Evolutionary conservation across 1,140 invertebrate genomes (phyloP).

Genomic region (Trachelipus rathkii): DNA sequence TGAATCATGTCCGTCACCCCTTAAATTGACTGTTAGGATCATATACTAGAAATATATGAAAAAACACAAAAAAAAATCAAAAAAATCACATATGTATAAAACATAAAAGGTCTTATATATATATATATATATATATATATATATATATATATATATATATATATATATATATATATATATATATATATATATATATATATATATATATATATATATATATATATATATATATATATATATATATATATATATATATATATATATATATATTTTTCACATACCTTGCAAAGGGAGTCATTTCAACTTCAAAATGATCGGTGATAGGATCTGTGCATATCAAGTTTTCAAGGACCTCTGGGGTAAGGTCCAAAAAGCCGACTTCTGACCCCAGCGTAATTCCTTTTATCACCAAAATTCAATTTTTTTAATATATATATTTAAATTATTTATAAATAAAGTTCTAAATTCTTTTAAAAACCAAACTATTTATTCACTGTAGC

Average conservation of each 20-base stretch:
- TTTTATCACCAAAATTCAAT: not conserved
- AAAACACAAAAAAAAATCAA: too few relatives aligned
- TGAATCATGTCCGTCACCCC: too few relatives aligned
- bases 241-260: not conserved
- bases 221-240: slow-evolving; percentile 13
- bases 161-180: slow-evolving; percentile 10
- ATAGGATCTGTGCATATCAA: not conserved
- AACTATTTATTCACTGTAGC: too few relatives aligned
- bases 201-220: slow-evolving; percentile 9
- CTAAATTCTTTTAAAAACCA: too few relatives aligned
- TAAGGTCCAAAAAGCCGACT: not conserved
- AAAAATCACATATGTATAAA: too few relatives aligned
- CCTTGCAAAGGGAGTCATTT: not conserved
- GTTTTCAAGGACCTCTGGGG: not conserved
- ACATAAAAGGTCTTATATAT: too few relatives aligned
- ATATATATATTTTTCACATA: not conserved
- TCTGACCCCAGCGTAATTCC: not conserved
- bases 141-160: slow-evolving; percentile 15
- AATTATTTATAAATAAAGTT: too few relatives aligned
- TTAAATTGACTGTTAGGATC: too few relatives aligned
- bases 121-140: slow-evolving; percentile 3
- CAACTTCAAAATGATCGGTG: not conserved
- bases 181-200: slow-evolving; percentile 9
- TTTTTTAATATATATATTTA: not conserved
- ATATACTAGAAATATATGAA: too few relatives aligned